A percentile compares a stretch with the other conserved stretches of the same genome.
phyloP scores from a whole-genome alignment of 2,113 vertebrate species.

The Podilymbus podiceps region DNA sequence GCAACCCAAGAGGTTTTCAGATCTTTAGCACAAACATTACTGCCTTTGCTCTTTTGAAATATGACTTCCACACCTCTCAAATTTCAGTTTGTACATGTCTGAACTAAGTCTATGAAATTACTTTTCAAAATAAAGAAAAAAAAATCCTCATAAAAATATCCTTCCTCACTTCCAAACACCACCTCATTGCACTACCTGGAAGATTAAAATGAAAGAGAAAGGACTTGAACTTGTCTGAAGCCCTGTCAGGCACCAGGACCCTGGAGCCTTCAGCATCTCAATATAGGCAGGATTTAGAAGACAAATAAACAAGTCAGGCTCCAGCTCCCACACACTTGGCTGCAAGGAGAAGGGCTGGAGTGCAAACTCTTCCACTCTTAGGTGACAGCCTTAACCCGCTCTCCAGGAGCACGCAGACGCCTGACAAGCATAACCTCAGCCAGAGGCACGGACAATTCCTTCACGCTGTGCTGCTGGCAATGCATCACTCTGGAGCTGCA shows the following conservation, averaged over 20 bases:
- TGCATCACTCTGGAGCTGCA: not conserved
- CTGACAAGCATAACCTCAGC: not conserved
- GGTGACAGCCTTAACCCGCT: not conserved
- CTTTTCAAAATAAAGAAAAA: not conserved
- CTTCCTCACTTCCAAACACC: not conserved
- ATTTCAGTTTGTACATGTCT: not conserved
- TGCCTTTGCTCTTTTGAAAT: not conserved
- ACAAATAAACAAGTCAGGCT: not conserved
- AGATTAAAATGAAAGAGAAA: not conserved
- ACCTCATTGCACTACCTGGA: not conserved
- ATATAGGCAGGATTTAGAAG: not conserved
- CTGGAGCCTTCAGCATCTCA: not conserved
- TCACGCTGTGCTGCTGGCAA: rapidly evolving
- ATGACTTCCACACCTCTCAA: not conserved
- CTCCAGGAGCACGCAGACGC: not conserved
- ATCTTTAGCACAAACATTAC: not conserved
- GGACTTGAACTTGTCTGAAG: not conserved
- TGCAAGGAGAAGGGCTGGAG: not conserved
- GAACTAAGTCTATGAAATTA: not conserved
- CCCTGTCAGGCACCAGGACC: not conserved
- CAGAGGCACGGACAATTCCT: not conserved
- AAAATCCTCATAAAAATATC: not conserved
- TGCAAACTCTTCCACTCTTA: not conserved
- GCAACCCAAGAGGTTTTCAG: not conserved
- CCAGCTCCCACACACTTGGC: not conserved